Conservation (phyloP, 1,140 invertebrate genomes). For the Drosophila kepulauana region DNA sequence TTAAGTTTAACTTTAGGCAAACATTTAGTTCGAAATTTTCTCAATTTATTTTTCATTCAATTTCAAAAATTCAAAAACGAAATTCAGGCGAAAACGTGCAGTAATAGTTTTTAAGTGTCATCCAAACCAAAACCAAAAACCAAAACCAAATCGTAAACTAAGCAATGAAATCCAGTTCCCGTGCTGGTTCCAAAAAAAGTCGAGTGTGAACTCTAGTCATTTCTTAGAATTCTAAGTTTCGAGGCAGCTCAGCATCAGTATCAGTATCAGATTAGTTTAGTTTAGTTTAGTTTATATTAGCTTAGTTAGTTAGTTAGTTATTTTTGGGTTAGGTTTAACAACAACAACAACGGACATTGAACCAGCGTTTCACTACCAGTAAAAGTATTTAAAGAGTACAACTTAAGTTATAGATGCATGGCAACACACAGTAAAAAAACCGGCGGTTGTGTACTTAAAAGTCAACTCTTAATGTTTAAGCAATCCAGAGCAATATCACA, state of each 20-base stretch:
- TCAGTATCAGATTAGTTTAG: conserved; percentile 36
- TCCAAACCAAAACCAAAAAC: conserved; percentile 44
- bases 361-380: conserved; percentile 81
- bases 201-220: conserved; percentile 85
- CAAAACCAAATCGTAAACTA: conserved; percentile 40
- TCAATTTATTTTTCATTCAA: conserved; percentile 5
- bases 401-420: conserved; percentile 56
- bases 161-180: conserved; percentile 59
- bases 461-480: conserved; percentile 47
- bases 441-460: conserved; percentile 81
- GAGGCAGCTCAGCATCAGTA: conserved; percentile 2
- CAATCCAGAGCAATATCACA: conserved; percentile 70
- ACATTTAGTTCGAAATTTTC: conserved; percentile 28
- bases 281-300: conserved; percentile 53
- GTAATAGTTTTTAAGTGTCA: conserved; percentile 75
- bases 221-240: conserved; percentile 62
- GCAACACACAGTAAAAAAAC: conserved; percentile 42
- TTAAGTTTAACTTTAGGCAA: conserved; percentile 46
- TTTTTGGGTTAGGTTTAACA: conserved; percentile 25
- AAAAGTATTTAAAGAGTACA: conserved; percentile 80
- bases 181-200: conserved; percentile 57
- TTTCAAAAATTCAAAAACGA: conserved; percentile 49
- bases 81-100: conserved; percentile 84
- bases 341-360: conserved; percentile 64
- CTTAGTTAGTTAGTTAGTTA: conserved; percentile 38